Evolutionary conservation across 1,140 invertebrate genomes (phyloP).

Genomic region (Pseudobourletiella spinata): DNA sequence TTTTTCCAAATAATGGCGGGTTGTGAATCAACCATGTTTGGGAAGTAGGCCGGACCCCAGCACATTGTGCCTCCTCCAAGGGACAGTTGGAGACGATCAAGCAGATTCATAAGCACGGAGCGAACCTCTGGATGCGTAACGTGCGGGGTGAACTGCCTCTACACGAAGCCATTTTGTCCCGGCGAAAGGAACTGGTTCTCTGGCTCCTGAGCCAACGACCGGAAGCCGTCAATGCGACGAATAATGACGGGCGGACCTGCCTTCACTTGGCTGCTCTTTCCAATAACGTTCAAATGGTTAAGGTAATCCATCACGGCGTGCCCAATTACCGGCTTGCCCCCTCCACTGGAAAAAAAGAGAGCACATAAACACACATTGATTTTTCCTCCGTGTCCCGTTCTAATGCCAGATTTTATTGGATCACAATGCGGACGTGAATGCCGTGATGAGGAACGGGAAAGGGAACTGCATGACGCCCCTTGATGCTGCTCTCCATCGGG

Average conservation of each 20-base stretch:
- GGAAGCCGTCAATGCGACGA: constrained; percentile 74
- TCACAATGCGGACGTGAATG: constrained; percentile 68
- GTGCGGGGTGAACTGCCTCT: constrained; percentile 80
- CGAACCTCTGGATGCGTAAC: constrained; percentile 86
- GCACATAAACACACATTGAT: no score
- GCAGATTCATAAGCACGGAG: constrained; percentile 65
- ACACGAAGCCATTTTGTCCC: constrained; percentile 89
- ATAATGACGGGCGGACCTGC: constrained; percentile 83
- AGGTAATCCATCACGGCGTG: no score
- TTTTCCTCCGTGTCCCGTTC: no score
- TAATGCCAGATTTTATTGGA: constrained; percentile 72
- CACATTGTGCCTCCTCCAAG: constrained; percentile 86
- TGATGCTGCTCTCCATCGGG: constrained; percentile 77
- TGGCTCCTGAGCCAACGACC: constrained; percentile 77
- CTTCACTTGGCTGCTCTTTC: constrained; percentile 89
- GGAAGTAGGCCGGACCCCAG: constrained; percentile 44
- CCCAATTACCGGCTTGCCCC: no score
- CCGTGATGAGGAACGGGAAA: constrained; percentile 68
- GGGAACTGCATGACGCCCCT: constrained; percentile 76
- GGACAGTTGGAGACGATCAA: constrained; percentile 80
- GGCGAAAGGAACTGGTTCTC: constrained; percentile 71
- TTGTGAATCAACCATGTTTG: no score
- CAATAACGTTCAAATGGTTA: constrained; percentile 89
- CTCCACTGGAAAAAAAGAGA: no score
- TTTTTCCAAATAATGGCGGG: no score